phyloP scores from a whole-genome alignment of 2,888 invertebrate genomes.

The Steinernema scapterisci region DNA sequence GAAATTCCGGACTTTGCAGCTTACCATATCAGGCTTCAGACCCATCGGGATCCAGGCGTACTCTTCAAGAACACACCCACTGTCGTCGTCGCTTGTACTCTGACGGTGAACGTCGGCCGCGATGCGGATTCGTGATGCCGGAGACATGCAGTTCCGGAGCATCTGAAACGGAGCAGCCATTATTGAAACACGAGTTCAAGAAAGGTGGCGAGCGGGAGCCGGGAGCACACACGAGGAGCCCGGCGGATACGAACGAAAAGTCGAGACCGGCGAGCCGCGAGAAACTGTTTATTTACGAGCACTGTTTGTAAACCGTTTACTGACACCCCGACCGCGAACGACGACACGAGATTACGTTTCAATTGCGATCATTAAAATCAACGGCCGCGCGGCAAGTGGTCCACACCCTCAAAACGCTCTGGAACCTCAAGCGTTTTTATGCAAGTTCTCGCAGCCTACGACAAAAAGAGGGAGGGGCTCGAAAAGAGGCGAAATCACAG shows the following conservation, averaged over 20 bases:
- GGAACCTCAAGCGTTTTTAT: background rate
- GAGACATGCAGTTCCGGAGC: slow-evolving; percentile 48
- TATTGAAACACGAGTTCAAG: background rate
- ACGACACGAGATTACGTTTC: slow-evolving; percentile 32
- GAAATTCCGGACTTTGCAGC: slow-evolving; percentile 38
- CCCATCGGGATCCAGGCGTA: slow-evolving; percentile 98
- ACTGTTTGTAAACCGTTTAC: slow-evolving; percentile 27
- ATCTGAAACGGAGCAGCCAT: background rate
- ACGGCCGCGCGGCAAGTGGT: background rate
- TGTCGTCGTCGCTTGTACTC: slow-evolving; percentile 80
- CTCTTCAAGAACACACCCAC: slow-evolving; percentile 94
- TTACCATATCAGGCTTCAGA: slow-evolving; percentile 91
- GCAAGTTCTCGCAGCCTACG: background rate
- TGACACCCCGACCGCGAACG: slow-evolving; percentile 25
- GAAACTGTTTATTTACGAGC: slow-evolving; percentile 29
- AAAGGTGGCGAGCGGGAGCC: background rate
- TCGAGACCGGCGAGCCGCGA: background rate
- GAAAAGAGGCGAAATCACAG: background rate
- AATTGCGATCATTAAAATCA: slow-evolving; percentile 26
- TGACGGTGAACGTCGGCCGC: slow-evolving; percentile 60
- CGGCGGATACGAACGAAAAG: slow-evolving; percentile 2
- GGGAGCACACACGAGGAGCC: background rate
- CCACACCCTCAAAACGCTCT: background rate
- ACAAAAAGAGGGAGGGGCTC: background rate
- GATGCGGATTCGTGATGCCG: slow-evolving; percentile 56